Evolutionary conservation across 2,888 invertebrate species (phyloP), one percentile per base, ranked within the genome.

Genomic region (Calliphora vomitoria): DNA sequence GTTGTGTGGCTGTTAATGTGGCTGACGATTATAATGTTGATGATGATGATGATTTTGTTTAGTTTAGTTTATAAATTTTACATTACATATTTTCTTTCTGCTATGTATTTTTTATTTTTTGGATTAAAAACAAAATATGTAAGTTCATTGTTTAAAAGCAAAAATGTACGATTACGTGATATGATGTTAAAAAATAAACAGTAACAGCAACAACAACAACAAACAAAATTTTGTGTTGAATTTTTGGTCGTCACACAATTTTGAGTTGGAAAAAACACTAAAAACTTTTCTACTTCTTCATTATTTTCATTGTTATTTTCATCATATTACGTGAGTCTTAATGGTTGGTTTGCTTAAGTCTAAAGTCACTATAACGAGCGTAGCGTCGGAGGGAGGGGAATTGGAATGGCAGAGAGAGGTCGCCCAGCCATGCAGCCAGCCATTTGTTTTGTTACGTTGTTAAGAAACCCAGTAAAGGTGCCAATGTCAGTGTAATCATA

Each of bases 161-260:
- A 62, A 75, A 74, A 66, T 74, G 8, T 82, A 55, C 55, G 68
- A 85, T 87, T 85, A 85, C 85, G 87, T 87, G 85, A 87, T 75
- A 69, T 55, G 75, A 81, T 75, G 62, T 75, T 55, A 53, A 85
- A 69, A 53, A 72, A 74, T n/a, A 82, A 75, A 68, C 11, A 75
- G n/a, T 4, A 68, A 68, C 11, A 75, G n/a, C 6, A 66, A 38
- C n/a, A 66, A 25, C 3, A 35, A 25, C 25, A 25, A 25, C 25
- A 25, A n/a, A 25, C 25, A 1, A 25, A 25, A 25, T 25, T 78
- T 55, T 69, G 76, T 76, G 58, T 79, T 71, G 15, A 47, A 60
- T 72, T 85, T 80, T 80, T 69, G 68, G 62, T 81, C 75, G 75
- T 71, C 85, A 69, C 62, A 75, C 62, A 79, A 69, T 69, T 60